Base-by-base conservation (phyloP, 2,113 vertebrate species). In the Azemiops feae region DNA sequence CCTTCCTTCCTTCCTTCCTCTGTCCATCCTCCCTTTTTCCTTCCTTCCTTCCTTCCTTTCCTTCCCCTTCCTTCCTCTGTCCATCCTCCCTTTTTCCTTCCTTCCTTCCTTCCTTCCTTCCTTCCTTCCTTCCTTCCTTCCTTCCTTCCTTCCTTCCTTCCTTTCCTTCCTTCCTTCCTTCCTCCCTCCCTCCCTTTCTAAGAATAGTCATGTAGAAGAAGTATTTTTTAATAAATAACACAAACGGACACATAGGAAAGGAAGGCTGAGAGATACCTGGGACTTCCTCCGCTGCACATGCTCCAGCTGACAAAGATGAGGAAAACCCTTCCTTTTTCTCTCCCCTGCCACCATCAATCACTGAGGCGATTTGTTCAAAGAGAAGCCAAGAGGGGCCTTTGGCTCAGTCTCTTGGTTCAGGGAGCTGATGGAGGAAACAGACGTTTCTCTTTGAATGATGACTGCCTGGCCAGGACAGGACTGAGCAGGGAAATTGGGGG, bases 81-180 rank as follows among this genome's bases (percentile, higher is more conserved):
- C 5, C 45, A 0, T 2, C 8, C 18, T 43, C 2, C 2, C 22
- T 4, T 23, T 9, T 3, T 6, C 6, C 0, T 4, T 5, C 39
- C 6, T 0, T 43, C 34, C 20, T 14, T 3, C n/a, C n/a, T n/a
- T 11, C 12, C 30, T 27, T 2, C 1, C 11, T 34, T 34, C 8
- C 11, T 10, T 74, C 25, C 30, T 12, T 74, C 10, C 12, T 34
- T 4, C 12, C 30, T 34, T 4, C 12, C 11, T n/a, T 81, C 69
- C n/a, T 39, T 34, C 3, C 2, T 55, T 18, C 54, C 54, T 55
- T 18, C 54, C 54, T 55, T 20, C 54, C 54, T 55, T 55, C 54
- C 16, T n/a, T n/a, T n/a, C 54, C 54, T 55, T 18, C 54, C 54
- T 20, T 0, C 54, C 54, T 7, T 23, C 22, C 22, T 25, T 4